Base-by-base conservation (phyloP, 2,888 invertebrate species). In the Callyntrura guangdongensis region DNA sequence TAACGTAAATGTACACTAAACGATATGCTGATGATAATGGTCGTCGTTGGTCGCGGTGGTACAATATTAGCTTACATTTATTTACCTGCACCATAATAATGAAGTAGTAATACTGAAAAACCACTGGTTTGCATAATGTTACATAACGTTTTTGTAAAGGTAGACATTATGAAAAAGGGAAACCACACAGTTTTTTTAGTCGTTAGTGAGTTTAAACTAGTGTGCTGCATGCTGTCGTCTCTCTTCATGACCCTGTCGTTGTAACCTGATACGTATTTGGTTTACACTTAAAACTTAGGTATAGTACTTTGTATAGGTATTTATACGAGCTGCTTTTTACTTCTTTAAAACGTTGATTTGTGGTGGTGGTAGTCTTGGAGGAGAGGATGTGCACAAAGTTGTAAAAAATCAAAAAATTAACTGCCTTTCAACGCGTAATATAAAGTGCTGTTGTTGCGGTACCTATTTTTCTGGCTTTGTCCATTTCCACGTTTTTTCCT, bases 371-470 rank as follows among this genome's bases (percentile, higher is more conserved):
- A 49, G 0, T 49, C 47, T 74, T 20, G 11, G 47, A 22, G 49
- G n/a, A 17, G 25, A 53, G 53, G 25, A 77, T 56, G 53, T 64
- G 36, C 36, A 64, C 64, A 22, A 45, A 45, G 17, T 61, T 45
- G 53, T 47, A 25, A 77, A 56, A 77, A 77, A 22, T 22, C 53
- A 47, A 25, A 67, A n/a, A 45, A 22, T 61, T 81, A 81, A 67
- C 61, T 47, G 69, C 81, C 81, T 87, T 81, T 87, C 87, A 87
- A 81, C 87, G 81, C 79, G 79, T 69, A 36, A 36, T 36, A 36
- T 36, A 36, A 36, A 36, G 36, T 36, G 36, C 36, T 36, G 36
- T 36, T 36, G 3, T 36, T 36, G n/a, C n/a, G 81, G 67, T 69
- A 67, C 27, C 22, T 67, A 59, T 3, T 77, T 79, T 79, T 67